phyloP scores from a whole-genome alignment of 2,113 vertebrate species.

The Anarhynchus alexandrinus region DNA sequence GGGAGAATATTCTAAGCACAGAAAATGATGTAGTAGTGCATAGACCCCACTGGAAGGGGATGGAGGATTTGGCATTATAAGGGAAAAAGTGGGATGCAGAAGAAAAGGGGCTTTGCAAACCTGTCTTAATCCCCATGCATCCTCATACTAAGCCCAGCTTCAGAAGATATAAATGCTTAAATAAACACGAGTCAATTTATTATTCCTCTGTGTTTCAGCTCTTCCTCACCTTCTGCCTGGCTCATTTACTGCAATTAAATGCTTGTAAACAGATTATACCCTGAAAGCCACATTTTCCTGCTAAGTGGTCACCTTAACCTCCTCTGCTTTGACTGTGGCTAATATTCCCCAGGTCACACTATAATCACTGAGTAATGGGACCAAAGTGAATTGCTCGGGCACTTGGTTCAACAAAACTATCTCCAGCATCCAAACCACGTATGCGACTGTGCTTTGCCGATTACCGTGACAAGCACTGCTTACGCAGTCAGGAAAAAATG shows the following conservation, averaged over 20 bases:
- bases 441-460: background rate
- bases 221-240: conserved; percentile 60
- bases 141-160: conserved; percentile 5
- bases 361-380: background rate
- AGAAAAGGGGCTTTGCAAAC: background rate
- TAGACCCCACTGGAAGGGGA: background rate
- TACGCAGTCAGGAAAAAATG: background rate
- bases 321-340: background rate
- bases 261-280: conserved; percentile 54
- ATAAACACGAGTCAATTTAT: conserved; percentile 55
- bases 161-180: conserved; percentile 43
- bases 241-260: conserved; percentile 62
- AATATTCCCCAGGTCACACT: conserved; percentile 6
- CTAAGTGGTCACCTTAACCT: conserved; percentile 45
- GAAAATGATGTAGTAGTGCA: background rate
- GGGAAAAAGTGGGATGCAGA: background rate
- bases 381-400: background rate
- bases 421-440: background rate
- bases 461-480: background rate
- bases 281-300: conserved; percentile 32
- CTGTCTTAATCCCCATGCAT: background rate
- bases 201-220: conserved; percentile 55
- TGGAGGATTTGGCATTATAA: background rate
- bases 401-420: background rate
- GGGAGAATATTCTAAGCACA: background rate